Conservation (phyloP, 2,888 invertebrate species). For the Sylvicola cinctus region DNA sequence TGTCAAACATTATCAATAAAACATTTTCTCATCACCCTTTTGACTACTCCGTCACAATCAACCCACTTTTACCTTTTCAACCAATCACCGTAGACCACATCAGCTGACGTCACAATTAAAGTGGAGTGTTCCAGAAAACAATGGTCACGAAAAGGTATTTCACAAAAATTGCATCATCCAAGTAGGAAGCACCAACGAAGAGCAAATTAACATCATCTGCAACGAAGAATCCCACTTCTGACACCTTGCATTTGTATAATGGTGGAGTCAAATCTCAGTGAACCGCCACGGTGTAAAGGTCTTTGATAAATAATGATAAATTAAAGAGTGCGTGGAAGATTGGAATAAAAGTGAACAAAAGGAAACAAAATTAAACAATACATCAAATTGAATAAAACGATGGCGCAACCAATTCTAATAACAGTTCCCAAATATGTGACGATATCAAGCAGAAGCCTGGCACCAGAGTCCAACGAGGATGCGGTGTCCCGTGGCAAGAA, state of each 20-base stretch:
- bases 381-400: slow-evolving; percentile 3
- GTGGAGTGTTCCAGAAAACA: background rate
- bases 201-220: background rate
- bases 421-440: slow-evolving; percentile 21
- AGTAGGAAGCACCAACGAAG: too few species aligned
- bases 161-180: too few species aligned
- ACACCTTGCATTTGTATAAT: too few species aligned
- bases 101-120: slow-evolving; percentile 1
- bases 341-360: too few species aligned
- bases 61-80: background rate
- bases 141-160: background rate
- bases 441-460: slow-evolving; percentile 8
- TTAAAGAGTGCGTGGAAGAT: too few species aligned
- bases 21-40: too few species aligned
- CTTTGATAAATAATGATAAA: background rate
- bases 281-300: background rate
- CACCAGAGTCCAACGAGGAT: slow-evolving; percentile 13
- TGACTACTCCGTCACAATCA: too few species aligned
- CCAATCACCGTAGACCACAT: slow-evolving; percentile 3
- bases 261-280: background rate
- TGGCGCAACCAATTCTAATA: slow-evolving; percentile 15
- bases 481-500: slow-evolving; percentile 31
- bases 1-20: too few species aligned
- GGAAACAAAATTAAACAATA: background rate
- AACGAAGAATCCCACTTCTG: too few species aligned